phyloP scores from a whole-genome alignment of 2,888 invertebrate species.

The Drosophila cracens region DNA sequence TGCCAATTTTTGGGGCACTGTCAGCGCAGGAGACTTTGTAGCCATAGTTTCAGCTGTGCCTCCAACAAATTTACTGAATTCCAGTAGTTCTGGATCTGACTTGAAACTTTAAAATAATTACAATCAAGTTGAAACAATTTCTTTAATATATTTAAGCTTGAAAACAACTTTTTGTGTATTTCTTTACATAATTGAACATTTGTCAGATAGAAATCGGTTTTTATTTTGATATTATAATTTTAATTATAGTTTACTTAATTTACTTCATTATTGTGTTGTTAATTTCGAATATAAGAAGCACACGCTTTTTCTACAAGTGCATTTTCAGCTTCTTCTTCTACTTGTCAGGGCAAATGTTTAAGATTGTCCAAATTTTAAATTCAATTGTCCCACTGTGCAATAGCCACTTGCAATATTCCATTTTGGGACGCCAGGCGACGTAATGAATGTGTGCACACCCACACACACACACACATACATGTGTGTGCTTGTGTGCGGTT shows the following conservation, averaged over 20 bases:
- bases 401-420: constrained; percentile 64
- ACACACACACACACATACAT: constrained; percentile 4
- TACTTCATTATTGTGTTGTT: neutral
- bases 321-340: neutral
- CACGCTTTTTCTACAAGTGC: neutral
- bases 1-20: constrained; percentile 7
- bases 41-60: constrained; percentile 14
- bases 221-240: neutral
- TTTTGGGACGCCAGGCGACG: constrained; percentile 75
- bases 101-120: neutral
- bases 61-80: neutral
- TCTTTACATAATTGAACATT: no score
- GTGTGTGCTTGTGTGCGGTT: constrained; percentile 53
- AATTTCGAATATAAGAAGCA: neutral
- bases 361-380: neutral
- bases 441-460: constrained; percentile 61
- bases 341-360: neutral
- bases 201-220: neutral
- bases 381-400: constrained; percentile 31
- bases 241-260: neutral
- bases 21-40: neutral
- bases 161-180: neutral
- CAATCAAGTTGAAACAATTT: neutral
- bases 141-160: neutral
- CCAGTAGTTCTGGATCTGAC: neutral